phyloP scores from a whole-genome alignment of 1,140 invertebrate species.

The Drosophila subobscura region DNA sequence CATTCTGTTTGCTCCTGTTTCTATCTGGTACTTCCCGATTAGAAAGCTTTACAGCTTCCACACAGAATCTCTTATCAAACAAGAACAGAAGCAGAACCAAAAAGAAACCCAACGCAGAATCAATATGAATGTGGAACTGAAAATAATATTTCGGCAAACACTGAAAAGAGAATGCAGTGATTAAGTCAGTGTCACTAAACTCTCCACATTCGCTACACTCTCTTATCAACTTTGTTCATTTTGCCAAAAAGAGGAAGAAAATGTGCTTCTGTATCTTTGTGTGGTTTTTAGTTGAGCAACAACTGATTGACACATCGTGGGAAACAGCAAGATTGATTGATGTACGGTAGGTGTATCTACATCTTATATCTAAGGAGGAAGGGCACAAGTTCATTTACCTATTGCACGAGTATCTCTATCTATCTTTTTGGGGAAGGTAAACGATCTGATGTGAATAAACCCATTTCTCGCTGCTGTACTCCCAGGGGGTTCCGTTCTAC shows the following conservation, averaged over 20 bases:
- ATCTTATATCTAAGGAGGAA: constrained; percentile 30
- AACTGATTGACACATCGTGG: constrained; percentile 48
- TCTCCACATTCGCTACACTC: constrained; percentile 17
- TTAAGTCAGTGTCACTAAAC: constrained; percentile 50
- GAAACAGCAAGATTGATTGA: constrained; percentile 25
- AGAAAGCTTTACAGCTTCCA: too few species aligned
- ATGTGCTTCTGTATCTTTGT: not conserved
- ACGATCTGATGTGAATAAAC: constrained; percentile 72
- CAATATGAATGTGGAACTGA: constrained; percentile 30
- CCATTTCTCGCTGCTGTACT: constrained; percentile 34
- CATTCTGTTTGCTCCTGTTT: too few species aligned
- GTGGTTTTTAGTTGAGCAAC: not conserved
- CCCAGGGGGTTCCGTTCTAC: constrained; percentile 5
- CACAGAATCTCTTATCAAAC: constrained; percentile 20
- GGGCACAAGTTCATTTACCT: constrained; percentile 46
- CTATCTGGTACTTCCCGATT: too few species aligned
- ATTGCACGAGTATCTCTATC: too few species aligned
- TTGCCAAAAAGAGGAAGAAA: constrained; percentile 31
- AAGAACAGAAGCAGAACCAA: constrained; percentile 17
- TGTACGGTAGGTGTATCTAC: not conserved
- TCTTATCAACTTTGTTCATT: constrained; percentile 44
- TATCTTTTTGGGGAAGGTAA: constrained; percentile 39
- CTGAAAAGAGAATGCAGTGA: constrained; percentile 26
- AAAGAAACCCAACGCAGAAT: constrained; percentile 12
- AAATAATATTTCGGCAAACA: constrained; percentile 33